These are phyloP conservation scores for Eueides isabella DNA, from an alignment of 1,140 invertebrate genomes.

Conservation along the genomic window DNA sequence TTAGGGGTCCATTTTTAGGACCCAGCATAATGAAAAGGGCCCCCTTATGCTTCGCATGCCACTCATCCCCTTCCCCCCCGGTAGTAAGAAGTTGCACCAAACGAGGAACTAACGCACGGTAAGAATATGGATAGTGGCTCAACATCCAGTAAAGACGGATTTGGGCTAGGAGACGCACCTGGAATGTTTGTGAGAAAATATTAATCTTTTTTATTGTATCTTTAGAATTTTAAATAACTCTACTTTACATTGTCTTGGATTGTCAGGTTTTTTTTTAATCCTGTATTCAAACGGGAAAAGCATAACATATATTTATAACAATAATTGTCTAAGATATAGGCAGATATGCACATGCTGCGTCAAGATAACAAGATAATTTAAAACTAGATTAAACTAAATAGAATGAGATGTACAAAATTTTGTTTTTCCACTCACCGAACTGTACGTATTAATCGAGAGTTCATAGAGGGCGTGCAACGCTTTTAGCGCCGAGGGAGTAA, in stretches of 20 bases:
- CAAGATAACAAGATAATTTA: too few relatives aligned
- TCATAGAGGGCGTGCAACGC: slow-evolving; percentile 63
- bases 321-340: too few relatives aligned
- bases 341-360: too few relatives aligned
- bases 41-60: slow-evolving; percentile 82
- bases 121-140: slow-evolving; percentile 69
- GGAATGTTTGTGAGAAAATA: not conserved
- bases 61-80: slow-evolving; percentile 65
- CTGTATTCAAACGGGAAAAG: too few relatives aligned
- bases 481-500: slow-evolving; percentile 54
- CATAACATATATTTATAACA: too few relatives aligned
- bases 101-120: slow-evolving; percentile 59
- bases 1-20: slow-evolving; percentile 83
- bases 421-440: slow-evolving; percentile 58
- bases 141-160: slow-evolving; percentile 68
- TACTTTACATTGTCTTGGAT: too few relatives aligned
- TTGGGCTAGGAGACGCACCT: slow-evolving; percentile 69
- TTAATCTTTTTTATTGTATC: too few relatives aligned
- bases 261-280: not conserved
- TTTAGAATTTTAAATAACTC: too few relatives aligned
- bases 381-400: not conserved
- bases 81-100: slow-evolving; percentile 46
- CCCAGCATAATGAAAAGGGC: slow-evolving; percentile 89
- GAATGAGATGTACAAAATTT: not conserved
- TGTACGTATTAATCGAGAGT: slow-evolving; percentile 66